Evolutionary conservation across 2,113 vertebrate genomes (phyloP).

Genomic region (Phyllostomus hastatus): DNA sequence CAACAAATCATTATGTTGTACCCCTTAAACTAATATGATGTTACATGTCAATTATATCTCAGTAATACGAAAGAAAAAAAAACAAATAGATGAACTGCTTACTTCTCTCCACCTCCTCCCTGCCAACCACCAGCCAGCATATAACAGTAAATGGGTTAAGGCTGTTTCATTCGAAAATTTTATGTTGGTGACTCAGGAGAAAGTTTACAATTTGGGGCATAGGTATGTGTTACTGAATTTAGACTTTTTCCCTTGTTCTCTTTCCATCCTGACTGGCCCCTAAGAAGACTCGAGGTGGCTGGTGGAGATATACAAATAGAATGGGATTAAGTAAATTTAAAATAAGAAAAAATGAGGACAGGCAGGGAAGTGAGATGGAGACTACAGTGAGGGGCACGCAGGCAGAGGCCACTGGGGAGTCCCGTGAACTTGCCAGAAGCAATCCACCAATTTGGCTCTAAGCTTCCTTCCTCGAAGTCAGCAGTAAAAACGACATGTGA

Average conservation of each 20-base stretch:
- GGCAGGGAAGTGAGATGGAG: neutral
- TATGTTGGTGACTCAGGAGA: neutral
- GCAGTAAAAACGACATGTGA: neutral
- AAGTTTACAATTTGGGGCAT: neutral
- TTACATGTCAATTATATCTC: neutral
- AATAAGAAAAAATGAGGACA: neutral
- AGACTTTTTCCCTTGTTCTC: neutral
- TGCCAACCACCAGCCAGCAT: rapidly evolving
- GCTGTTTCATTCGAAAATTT: neutral
- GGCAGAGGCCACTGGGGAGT: neutral
- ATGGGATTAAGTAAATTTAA: neutral
- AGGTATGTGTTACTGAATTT: neutral
- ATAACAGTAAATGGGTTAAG: neutral
- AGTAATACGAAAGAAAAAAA: neutral
- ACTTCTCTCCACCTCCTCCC: neutral
- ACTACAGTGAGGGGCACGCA: neutral
- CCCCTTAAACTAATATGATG: neutral
- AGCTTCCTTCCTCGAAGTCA: neutral
- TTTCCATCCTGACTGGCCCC: neutral
- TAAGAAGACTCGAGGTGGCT: neutral
- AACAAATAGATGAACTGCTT: no score
- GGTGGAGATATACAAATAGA: neutral
- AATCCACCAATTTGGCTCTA: neutral
- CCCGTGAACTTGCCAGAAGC: neutral
- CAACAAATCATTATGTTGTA: neutral